Base-by-base conservation (phyloP, 2,113 vertebrate species). In the Engraulis encrasicolus region DNA sequence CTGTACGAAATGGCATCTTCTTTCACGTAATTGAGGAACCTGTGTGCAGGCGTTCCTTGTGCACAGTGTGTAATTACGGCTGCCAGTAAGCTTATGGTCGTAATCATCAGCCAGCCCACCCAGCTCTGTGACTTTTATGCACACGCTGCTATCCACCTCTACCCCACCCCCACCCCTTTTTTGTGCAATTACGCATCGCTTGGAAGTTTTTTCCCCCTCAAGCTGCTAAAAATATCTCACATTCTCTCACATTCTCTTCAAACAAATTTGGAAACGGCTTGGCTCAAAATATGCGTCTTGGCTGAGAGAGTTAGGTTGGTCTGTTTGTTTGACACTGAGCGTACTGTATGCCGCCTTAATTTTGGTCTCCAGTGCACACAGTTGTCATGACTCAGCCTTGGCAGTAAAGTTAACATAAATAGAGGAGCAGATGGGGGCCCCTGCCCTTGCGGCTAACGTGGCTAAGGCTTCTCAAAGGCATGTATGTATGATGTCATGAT, bases 141-240 rank as follows among this genome's bases (percentile, higher is more conserved):
- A 31, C 50, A n/a, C 23, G 81, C 12, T 50, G 27, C 38, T 52
- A 34, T 49, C 86, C 23, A 78, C 81, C 83, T 45, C n/a, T n/a
- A n/a, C n/a, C n/a, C n/a, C n/a, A n/a, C n/a, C n/a, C n/a, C n/a
- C n/a, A n/a, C n/a, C n/a, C n/a, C n/a, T n/a, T n/a, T n/a, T 82
- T 58, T 83, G 49, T 36, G 79, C 78, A 84, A 87, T 84, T 87
- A 86, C 81, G 83, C 49, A 50, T 81, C 61, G 20, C 54, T 37
- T 74, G 14, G 50, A 78, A 49, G 78, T 31, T 66, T 11, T 66
- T 66, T 66, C 31, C 58, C 66, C 23, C n/a, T 6, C n/a, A n/a
- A n/a, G 48, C 54, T 49, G 78, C 54, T 50, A 80, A 85, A 84
- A 87, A 71, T 84, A 87, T n/a, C n/a, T 31, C 36, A 11, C 23